phyloP scores from a whole-genome alignment of 2,888 invertebrate species.

The Drosophila gaucha region DNA sequence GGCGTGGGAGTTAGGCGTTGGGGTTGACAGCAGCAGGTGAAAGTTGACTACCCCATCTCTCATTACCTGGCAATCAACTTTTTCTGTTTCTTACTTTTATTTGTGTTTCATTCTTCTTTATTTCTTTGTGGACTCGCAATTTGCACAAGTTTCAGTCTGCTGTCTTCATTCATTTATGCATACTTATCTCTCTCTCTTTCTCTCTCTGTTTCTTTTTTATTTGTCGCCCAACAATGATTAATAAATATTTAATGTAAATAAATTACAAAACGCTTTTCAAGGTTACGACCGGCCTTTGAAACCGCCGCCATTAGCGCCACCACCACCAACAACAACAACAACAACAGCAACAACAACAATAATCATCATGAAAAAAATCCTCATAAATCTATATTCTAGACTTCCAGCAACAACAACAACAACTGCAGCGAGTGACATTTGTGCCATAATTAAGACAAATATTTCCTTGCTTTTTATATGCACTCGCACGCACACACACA shows the following conservation, averaged over 20 bases:
- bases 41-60: conserved; percentile 4
- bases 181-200: neutral
- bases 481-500: neutral
- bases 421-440: conserved; percentile 38
- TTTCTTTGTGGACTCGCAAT: conserved; percentile 36
- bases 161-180: conserved; percentile 63
- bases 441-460: conserved; percentile 70
- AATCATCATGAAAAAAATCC: neutral
- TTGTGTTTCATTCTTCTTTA: neutral
- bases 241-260: conserved; percentile 76
- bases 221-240: conserved; percentile 68
- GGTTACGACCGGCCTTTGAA: conserved; percentile 55
- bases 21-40: conserved; percentile 7
- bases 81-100: neutral
- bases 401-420: conserved; percentile 3
- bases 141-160: conserved; percentile 36
- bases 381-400: conserved; percentile 32
- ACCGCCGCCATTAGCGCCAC: conserved; percentile 30
- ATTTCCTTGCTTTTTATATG: conserved; percentile 35
- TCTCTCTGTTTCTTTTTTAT: conserved; percentile 41
- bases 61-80: conserved; percentile 49
- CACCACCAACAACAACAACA: conserved; percentile 7
- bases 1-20: no score
- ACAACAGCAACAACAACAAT: neutral
- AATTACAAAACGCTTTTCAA: conserved; percentile 76